phyloP scores from a whole-genome alignment of 37 sponge, comb jelly and placozoan species.

The Oopsacas minuta region DNA sequence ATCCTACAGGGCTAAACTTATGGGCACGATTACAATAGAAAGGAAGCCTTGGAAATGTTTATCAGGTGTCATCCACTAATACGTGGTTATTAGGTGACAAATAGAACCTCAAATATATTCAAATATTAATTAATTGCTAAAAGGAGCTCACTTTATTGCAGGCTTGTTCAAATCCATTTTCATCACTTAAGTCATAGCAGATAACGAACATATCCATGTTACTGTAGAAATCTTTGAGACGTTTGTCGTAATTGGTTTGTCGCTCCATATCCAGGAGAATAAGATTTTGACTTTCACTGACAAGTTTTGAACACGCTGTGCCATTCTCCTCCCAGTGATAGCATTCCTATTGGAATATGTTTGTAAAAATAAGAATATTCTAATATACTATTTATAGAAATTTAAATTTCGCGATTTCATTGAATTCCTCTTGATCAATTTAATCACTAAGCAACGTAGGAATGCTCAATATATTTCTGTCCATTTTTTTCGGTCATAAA shows the following conservation, averaged over 20 bases:
- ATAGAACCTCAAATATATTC: no score
- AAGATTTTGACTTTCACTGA: background rate
- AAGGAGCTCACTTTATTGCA: background rate
- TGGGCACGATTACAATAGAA: no score
- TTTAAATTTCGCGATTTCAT: background rate
- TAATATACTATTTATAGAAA: no score
- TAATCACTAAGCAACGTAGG: background rate
- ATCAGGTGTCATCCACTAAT: no score
- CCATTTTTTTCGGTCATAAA: background rate
- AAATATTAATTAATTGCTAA: background rate
- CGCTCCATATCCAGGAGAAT: constrained; percentile 6
- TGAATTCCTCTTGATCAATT: background rate
- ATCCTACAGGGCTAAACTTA: no score
- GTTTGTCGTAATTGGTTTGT: background rate
- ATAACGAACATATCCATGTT: constrained; percentile 6
- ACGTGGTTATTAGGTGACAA: no score
- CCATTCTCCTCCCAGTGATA: background rate
- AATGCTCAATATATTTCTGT: background rate
- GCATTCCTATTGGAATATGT: constrained; percentile 12
- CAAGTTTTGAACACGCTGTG: background rate
- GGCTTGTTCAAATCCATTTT: background rate
- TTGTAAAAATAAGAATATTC: background rate
- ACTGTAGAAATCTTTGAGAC: background rate
- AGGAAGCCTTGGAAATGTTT: no score
- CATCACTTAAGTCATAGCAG: background rate